Evolutionary conservation across 2,113 vertebrate species (phyloP), one percentile per base, ranked within the genome.

Genomic region (Bungarus multicinctus): DNA sequence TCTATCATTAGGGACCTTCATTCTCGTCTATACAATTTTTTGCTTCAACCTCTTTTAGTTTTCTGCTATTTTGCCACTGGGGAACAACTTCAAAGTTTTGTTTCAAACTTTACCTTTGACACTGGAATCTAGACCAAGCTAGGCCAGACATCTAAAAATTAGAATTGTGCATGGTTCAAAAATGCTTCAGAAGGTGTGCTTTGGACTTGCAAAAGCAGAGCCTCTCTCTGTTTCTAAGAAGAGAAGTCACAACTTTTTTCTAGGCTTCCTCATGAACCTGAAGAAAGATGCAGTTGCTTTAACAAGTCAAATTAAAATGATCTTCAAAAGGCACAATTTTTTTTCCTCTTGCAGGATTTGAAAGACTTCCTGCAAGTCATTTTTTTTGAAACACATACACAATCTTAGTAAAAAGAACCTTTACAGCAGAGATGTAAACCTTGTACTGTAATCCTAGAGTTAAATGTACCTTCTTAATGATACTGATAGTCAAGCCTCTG

Each of bases 1-100:
- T 39, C 53, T 58, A 16, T 95, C 94, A 93, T 94, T 34, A 54
- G 94, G 91, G 94, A 97, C 91, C 22, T 60, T 92, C 85, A 57
- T 52, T 91, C 97, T 96, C 94, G 88, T 97, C 96, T 96, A 94
- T 94, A 74, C 58, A 91, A 86, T 92, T 92, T 92, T 94, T 95
- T 95, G 87, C 4, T 94, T 95, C 95, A 94, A 90, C 90, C 94
- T 96, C 43, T 91, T 93, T 94, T 94, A 91, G 89, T 95, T 96
- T 93, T 20, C 7, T 88, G 92, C 91, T 97, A 93, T 96, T 53
- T 95, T 90, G 89, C 27, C 93, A 93, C 22, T 39, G 89, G 39
- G 93, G 39, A 90, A 88, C 69, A 91, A 47, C 53, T 74, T 89
- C 9, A 90, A 91, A 96, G 94, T 96, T 89, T 93, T 69, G 94